phyloP scores from a whole-genome alignment of 1,140 invertebrate genomes.

The Leptopilina boulardi region DNA sequence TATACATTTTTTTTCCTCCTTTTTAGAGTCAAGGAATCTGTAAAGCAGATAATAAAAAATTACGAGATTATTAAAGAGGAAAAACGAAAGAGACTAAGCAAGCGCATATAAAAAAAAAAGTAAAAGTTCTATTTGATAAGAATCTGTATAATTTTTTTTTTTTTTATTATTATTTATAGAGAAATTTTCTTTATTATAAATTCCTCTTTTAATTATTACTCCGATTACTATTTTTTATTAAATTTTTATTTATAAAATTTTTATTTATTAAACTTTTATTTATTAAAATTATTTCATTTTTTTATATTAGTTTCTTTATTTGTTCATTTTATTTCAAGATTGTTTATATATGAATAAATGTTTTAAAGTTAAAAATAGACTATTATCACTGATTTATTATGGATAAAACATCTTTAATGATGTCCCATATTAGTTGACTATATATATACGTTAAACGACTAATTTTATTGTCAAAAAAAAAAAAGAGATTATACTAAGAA shows the following conservation, averaged over 20 bases:
- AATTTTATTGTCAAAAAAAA: background rate
- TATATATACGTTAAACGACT: no score
- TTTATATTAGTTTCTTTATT: background rate
- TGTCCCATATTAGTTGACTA: background rate
- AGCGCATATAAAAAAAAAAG: background rate
- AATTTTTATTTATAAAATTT: no score
- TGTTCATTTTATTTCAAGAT: background rate
- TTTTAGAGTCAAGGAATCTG: background rate
- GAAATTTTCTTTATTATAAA: no score
- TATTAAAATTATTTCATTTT: background rate
- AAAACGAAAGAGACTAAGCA: background rate
- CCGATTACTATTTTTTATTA: no score
- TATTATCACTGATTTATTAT: background rate
- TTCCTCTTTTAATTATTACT: no score
- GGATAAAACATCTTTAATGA: background rate
- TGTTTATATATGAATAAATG: background rate
- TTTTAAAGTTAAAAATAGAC: background rate
- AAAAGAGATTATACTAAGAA: background rate
- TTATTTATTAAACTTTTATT: background rate
- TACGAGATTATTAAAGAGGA: conserved; percentile 2
- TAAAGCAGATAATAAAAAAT: conserved; percentile 10
- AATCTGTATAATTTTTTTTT: background rate
- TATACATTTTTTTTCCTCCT: background rate
- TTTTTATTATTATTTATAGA: background rate
- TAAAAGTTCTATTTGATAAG: background rate